These are phyloP conservation scores for Cyphomyrus discorhynchus DNA, from an alignment of 2,113 vertebrate species.

Conservation along the genomic window DNA sequence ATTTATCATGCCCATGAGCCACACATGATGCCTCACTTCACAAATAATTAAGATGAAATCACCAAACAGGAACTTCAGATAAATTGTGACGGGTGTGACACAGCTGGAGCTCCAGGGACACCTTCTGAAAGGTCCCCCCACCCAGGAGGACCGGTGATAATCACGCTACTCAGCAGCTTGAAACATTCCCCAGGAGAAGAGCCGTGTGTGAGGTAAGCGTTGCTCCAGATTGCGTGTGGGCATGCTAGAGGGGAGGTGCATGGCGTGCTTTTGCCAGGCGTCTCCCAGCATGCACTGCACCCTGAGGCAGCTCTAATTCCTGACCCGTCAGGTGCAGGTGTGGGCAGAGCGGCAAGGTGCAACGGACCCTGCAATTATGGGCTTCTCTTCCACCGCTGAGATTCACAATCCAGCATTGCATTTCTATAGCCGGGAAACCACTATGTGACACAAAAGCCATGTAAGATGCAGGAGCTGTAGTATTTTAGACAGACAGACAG, in stretches of 20 bases:
- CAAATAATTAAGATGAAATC: not conserved
- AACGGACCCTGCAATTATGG: not conserved
- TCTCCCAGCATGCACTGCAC: not conserved
- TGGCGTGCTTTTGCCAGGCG: not conserved
- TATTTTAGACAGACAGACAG: not conserved
- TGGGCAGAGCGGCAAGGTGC: not conserved
- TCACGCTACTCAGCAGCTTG: not conserved
- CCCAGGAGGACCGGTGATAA: not conserved
- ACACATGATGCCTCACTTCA: not conserved
- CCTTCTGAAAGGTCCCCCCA: not conserved
- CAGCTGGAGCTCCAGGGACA: not conserved
- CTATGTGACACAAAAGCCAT: not conserved
- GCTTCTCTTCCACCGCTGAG: not conserved
- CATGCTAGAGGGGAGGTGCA: not conserved
- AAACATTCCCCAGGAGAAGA: not conserved
- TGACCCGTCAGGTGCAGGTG: not conserved
- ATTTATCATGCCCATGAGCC: not conserved
- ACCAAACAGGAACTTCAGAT: not conserved
- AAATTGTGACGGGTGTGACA: not conserved
- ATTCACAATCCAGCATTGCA: not conserved
- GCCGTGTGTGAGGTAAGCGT: not conserved
- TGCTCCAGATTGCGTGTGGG: not conserved
- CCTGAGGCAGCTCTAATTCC: not conserved
- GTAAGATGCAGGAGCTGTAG: not conserved
- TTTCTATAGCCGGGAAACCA: not conserved